These are phyloP conservation scores for Ceuthmochares aereus DNA, from an alignment of 2,113 vertebrate genomes.

Conservation along the genomic window DNA sequence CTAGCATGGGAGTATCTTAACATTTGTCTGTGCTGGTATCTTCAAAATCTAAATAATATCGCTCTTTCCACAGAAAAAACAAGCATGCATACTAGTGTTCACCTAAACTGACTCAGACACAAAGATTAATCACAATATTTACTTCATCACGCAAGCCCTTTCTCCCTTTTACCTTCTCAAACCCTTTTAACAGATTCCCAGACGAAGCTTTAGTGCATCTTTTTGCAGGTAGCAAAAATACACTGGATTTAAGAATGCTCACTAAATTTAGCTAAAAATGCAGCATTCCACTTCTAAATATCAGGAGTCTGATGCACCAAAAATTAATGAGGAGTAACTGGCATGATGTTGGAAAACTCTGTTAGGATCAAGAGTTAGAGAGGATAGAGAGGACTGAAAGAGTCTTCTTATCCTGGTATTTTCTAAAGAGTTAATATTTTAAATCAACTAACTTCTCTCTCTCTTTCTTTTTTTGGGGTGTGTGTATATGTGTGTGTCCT, in stretches of 20 bases:
- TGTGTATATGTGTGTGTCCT: neutral
- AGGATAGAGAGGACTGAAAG: neutral
- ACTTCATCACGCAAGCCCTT: neutral
- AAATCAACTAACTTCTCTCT: neutral
- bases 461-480: neutral
- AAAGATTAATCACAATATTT: neutral
- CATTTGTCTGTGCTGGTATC: neutral
- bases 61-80: neutral
- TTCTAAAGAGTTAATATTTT: neutral
- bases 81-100: neutral
- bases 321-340: neutral
- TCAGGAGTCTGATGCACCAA: neutral
- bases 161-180: neutral
- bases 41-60: neutral
- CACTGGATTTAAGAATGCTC: neutral
- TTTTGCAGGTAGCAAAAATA: neutral
- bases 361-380: neutral
- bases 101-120: neutral
- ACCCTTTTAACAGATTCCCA: neutral
- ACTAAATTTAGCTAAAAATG: neutral
- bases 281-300: neutral
- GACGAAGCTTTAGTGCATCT: neutral
- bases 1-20: neutral
- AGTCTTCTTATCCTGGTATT: neutral
- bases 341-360: neutral